A percentile compares a stretch with the other conserved stretches of the same genome.
phyloP scores from a whole-genome alignment of 1,140 invertebrate genomes.

The Bombus pascuorum region DNA sequence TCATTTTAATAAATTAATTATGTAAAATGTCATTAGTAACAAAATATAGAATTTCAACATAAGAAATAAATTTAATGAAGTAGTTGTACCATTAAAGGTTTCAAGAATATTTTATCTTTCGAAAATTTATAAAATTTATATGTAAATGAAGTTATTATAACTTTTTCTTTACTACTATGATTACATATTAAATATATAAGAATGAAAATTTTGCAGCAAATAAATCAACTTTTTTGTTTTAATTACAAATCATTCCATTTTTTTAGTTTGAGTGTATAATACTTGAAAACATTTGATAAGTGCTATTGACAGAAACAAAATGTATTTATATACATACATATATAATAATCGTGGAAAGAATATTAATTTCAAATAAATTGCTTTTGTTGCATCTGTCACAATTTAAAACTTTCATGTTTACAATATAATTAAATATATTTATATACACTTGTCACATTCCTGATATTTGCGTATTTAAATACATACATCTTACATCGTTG shows the following conservation, averaged over 20 bases:
- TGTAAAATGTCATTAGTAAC: not conserved
- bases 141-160: not conserved
- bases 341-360: not conserved
- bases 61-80: not conserved
- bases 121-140: not conserved
- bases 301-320: not conserved
- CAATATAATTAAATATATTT: constrained; percentile 10
- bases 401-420: not conserved
- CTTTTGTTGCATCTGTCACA: not conserved
- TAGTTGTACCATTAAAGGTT: not conserved
- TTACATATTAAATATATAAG: not conserved
- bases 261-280: not conserved
- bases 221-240: not conserved
- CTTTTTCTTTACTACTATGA: not conserved
- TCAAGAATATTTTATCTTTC: not conserved
- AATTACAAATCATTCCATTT: not conserved
- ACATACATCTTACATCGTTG: not conserved
- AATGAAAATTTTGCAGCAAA: not conserved
- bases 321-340: not conserved
- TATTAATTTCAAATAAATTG: not conserved
- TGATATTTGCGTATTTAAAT: not conserved
- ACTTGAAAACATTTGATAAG: not conserved
- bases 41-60: not conserved
- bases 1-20: not conserved
- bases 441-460: constrained; percentile 6